phyloP scores from a whole-genome alignment of 2,888 invertebrate genomes.

The Drosophila stalkeri region DNA sequence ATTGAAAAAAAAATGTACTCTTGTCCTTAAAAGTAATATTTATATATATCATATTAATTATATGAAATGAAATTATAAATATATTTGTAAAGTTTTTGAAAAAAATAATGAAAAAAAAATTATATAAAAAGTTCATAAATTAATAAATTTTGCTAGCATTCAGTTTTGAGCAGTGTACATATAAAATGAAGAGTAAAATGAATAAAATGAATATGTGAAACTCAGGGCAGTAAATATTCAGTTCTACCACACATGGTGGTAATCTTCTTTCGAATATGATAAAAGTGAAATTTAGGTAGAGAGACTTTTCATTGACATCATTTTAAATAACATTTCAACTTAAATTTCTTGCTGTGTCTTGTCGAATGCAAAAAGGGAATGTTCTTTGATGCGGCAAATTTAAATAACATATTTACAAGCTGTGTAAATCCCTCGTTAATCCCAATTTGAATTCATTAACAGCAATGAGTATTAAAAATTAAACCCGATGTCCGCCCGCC shows the following conservation, averaged over 20 bases:
- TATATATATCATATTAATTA: too few species aligned
- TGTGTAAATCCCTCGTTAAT: neutral
- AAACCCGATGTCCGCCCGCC: neutral
- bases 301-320: neutral
- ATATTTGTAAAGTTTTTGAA: too few species aligned
- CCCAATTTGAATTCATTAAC: constrained; percentile 3
- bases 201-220: neutral
- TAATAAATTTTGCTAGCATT: too few species aligned
- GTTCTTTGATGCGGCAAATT: constrained; percentile 10
- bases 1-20: too few species aligned
- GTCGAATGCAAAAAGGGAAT: constrained; percentile 1
- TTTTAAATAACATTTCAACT: too few species aligned
- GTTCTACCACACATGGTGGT: neutral
- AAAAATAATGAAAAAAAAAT: too few species aligned
- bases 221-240: neutral
- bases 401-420: constrained; percentile 15
- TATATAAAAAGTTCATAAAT: too few species aligned
- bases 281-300: too few species aligned
- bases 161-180: neutral
- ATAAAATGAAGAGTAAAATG: neutral
- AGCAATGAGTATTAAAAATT: neutral
- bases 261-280: neutral
- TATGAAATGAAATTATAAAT: too few species aligned
- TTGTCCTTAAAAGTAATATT: too few species aligned
- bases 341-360: neutral